Evolutionary conservation across 2,113 vertebrate genomes (phyloP).

Genomic region (Ellobius talpinus): DNA sequence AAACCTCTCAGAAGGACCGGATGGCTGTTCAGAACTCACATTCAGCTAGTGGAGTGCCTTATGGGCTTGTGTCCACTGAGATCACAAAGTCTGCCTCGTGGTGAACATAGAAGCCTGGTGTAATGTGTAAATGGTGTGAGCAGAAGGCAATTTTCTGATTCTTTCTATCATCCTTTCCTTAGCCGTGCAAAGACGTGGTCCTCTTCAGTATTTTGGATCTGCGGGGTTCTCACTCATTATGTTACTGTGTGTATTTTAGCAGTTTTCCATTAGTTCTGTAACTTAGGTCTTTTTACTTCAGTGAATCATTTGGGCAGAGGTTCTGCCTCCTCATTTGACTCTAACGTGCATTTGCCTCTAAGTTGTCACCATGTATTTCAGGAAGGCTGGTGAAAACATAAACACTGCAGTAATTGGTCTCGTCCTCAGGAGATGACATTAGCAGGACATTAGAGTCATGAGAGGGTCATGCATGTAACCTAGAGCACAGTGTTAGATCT

Average conservation of each 20-base stretch:
- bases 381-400: background rate
- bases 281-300: background rate
- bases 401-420: no score
- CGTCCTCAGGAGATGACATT: background rate
- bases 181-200: background rate
- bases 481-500: background rate
- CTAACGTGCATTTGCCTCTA: background rate
- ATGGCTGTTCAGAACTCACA: background rate
- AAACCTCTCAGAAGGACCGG: background rate
- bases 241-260: background rate
- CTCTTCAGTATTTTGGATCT: background rate
- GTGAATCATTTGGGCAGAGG: background rate
- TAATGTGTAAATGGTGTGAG: accelerated
- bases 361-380: background rate
- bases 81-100: accelerated
- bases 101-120: background rate
- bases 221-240: background rate
- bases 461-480: background rate
- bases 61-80: accelerated
- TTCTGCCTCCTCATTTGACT: background rate
- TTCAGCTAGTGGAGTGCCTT: background rate
- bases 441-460: background rate
- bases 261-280: background rate
- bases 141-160: background rate
- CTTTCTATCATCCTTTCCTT: background rate